Percentiles rank a stretch among this genome's conserved stretches.
Evolutionary conservation across 2,888 invertebrate genomes (phyloP).

Genomic region (Cheilosia impressa): DNA sequence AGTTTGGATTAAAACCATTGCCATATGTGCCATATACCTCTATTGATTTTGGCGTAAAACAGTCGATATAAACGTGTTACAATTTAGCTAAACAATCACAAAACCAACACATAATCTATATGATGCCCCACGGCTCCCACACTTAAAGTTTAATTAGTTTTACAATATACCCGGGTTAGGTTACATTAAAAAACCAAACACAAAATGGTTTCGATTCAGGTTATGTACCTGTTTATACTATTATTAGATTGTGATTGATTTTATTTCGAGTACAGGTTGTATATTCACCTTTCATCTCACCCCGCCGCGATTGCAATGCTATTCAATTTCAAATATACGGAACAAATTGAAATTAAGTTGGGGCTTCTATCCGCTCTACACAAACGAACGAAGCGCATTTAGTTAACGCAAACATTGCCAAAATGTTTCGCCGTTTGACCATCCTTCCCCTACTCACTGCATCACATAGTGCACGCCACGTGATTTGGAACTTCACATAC

Average conservation of each 20-base stretch:
- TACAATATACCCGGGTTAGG: too few species aligned
- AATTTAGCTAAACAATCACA: too few species aligned
- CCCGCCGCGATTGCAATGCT: constrained; percentile 30
- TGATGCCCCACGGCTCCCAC: too few species aligned
- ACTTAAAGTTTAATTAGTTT: too few species aligned
- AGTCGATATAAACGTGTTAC: too few species aligned
- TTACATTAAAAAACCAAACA: too few species aligned
- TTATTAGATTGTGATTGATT: constrained; percentile 62
- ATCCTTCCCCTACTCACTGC: background rate
- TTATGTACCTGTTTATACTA: too few species aligned
- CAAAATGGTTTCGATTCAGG: too few species aligned
- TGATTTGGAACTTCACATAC: background rate
- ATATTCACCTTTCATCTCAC: constrained; percentile 3
- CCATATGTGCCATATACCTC: too few species aligned
- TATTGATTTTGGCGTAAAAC: too few species aligned
- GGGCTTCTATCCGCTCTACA: constrained; percentile 37
- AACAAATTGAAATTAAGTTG: constrained; percentile 50
- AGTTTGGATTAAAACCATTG: too few species aligned
- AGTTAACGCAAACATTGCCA: constrained; percentile 49
- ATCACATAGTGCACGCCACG: background rate
- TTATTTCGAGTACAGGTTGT: constrained; percentile 16
- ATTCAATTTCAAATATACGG: constrained; percentile 53
- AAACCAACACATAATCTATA: too few species aligned
- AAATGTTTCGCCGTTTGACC: constrained; percentile 32
- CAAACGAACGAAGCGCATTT: constrained; percentile 45